Evolutionary conservation across 2,113 vertebrate species (phyloP).

Genomic region (Xiphorhynchus elegans): DNA sequence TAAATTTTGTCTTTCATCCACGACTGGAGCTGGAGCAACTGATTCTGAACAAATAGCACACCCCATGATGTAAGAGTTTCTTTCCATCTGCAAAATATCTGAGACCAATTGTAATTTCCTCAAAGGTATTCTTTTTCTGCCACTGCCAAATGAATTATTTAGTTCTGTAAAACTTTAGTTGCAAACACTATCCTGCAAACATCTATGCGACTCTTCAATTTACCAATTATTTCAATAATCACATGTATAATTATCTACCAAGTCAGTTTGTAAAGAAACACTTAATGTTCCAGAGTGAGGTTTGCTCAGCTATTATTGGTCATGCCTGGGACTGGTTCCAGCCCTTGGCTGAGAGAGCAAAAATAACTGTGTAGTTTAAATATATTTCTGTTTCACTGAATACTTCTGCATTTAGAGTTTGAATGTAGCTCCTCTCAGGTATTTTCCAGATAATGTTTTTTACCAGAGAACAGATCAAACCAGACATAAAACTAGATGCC

Average conservation of each 20-base stretch:
- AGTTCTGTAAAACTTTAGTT: not conserved
- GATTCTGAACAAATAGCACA: not conserved
- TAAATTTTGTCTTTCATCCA: not conserved
- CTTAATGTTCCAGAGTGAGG: not conserved
- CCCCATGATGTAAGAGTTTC: not conserved
- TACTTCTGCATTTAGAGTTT: not conserved
- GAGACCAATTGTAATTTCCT: not conserved
- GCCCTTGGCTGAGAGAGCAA: not conserved
- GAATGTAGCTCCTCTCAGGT: not conserved
- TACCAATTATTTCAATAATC: not conserved
- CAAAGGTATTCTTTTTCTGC: not conserved
- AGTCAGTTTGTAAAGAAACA: not conserved
- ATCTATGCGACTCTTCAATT: not conserved
- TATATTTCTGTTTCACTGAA: not conserved
- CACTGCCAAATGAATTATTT: not conserved
- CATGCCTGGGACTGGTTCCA: not conserved
- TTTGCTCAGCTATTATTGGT: conserved; percentile 2
- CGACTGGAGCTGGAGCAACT: not conserved
- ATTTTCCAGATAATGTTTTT: not conserved
- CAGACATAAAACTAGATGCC: not conserved
- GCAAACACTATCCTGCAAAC: not conserved
- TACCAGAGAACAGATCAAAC: not conserved
- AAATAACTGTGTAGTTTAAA: not conserved
- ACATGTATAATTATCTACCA: not conserved
- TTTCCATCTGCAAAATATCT: not conserved